These are phyloP conservation scores for Zaprionus camerounensis DNA, from an alignment of 1,140 invertebrate species.

Conservation along the genomic window DNA sequence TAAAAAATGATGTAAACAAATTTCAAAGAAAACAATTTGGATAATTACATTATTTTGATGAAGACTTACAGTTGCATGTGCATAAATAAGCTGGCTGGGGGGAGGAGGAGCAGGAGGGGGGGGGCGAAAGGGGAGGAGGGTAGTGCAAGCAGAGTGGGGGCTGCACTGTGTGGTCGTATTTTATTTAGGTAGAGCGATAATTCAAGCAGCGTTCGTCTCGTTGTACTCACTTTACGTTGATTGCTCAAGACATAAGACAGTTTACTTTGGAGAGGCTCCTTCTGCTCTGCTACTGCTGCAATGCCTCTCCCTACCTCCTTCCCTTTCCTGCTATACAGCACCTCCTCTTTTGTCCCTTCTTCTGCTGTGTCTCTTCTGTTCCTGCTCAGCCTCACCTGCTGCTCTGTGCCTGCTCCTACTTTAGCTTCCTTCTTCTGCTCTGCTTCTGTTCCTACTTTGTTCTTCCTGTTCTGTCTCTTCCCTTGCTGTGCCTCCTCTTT, in stretches of 20 bases:
- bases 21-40: constrained; percentile 82
- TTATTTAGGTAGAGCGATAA: constrained; percentile 4
- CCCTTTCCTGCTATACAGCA: no score
- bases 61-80: constrained; percentile 73
- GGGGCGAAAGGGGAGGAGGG: not conserved
- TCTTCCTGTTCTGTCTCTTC: not conserved
- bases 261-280: not conserved
- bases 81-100: constrained; percentile 45
- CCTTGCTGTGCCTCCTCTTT: no score
- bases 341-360: no score
- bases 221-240: not conserved
- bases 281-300: no score
- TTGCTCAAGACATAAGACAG: not conserved
- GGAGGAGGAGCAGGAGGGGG: not conserved
- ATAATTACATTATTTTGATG: constrained; percentile 82
- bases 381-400: no score
- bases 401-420: no score
- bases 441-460: not conserved
- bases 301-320: no score
- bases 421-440: no score
- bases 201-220: not conserved
- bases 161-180: constrained; percentile 61
- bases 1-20: constrained; percentile 77
- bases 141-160: not conserved
- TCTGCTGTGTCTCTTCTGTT: not conserved